Conservation (phyloP, 2,113 vertebrate species). For the Ictalurus punctatus region DNA sequence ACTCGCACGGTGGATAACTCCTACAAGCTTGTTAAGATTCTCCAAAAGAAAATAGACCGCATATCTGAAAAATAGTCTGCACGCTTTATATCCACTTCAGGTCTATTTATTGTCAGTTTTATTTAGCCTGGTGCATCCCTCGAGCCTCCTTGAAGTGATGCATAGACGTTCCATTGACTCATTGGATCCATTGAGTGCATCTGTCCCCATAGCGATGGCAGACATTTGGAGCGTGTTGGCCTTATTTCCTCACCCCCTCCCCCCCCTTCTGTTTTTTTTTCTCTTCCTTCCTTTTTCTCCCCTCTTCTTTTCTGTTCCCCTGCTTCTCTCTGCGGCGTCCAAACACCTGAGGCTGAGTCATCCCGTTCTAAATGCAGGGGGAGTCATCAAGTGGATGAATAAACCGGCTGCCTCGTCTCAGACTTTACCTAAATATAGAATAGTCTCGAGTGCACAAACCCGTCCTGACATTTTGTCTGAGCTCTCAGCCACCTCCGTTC, state of each 20-base stretch:
- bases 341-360: conserved; percentile 49
- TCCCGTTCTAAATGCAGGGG: conserved; percentile 27
- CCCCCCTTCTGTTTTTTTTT: not conserved
- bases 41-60: not conserved
- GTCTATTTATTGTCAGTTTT: conserved; percentile 41
- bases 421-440: conserved; percentile 46
- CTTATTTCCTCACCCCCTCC: conserved; percentile 11
- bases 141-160: conserved; percentile 38
- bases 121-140: conserved; percentile 37
- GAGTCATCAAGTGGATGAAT: conserved; percentile 35
- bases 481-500: conserved; percentile 12
- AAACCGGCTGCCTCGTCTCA: conserved; percentile 33
- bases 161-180: conserved; percentile 49
- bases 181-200: conserved; percentile 36
- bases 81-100: conserved; percentile 26
- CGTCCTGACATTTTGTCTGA: conserved; percentile 13
- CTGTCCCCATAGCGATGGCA: conserved; percentile 36
- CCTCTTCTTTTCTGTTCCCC: not conserved
- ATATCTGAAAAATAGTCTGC: conserved; percentile 1
- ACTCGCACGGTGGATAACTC: not conserved
- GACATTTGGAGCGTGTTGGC: conserved; percentile 33
- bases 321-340: conserved; percentile 15
- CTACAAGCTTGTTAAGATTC: not conserved
- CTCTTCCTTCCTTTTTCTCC: not conserved
- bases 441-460: conserved; percentile 30